Conservation (phyloP, 2,888 invertebrate species). For the Coleophora deauratella region DNA sequence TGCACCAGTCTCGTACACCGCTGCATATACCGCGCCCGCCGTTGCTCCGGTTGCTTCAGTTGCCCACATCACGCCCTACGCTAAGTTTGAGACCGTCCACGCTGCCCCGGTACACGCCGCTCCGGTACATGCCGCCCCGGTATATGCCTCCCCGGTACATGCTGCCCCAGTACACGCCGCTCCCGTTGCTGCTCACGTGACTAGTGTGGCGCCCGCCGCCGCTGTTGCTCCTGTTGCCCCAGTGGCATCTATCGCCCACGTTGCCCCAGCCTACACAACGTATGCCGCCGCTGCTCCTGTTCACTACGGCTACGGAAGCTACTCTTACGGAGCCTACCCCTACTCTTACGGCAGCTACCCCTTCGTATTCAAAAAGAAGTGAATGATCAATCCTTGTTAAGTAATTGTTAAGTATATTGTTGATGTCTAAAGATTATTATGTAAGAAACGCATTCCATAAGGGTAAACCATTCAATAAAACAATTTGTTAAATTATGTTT, state of each 20-base stretch:
- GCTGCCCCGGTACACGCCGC: not conserved
- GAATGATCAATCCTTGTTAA: no score
- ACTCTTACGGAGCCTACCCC: not conserved
- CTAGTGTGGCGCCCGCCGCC: conserved; percentile 6
- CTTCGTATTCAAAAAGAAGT: not conserved
- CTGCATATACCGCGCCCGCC: conserved; percentile 10
- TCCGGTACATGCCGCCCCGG: conserved; percentile 2
- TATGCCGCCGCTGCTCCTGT: conserved; percentile 5
- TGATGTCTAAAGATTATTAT: no score
- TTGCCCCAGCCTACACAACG: conserved; percentile 3
- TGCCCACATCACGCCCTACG: not conserved
- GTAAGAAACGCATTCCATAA: no score
- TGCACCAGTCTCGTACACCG: conserved; percentile 7
- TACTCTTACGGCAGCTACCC: not conserved
- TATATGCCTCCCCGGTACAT: not conserved
- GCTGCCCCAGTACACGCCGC: conserved; percentile 9
- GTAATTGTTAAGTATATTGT: no score
- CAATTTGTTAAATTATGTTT: no score
- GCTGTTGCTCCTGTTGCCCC: conserved; percentile 20
- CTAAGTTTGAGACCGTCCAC: not conserved
- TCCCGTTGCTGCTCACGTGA: conserved; percentile 15
- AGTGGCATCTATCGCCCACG: conserved; percentile 5
- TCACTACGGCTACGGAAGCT: conserved; percentile 2
- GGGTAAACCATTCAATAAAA: no score
- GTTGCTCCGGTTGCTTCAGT: not conserved